Conservation (phyloP, 23 tunicate genomes). For the Botrylloides violaceus region DNA sequence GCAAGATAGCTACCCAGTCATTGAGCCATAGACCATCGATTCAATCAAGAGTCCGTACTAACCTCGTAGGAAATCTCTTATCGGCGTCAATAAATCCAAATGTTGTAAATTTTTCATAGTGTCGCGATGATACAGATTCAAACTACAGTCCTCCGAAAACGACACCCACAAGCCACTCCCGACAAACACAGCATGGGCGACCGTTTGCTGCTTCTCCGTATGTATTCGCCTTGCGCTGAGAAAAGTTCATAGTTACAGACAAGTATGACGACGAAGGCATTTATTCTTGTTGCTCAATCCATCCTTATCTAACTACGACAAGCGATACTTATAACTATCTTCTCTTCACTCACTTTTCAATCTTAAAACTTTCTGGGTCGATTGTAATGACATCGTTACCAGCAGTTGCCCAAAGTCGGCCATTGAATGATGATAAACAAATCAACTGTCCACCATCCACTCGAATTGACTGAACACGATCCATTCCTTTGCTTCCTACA, state of each 20-base stretch:
- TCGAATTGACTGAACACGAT: slow-evolving; percentile 48
- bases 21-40: no score
- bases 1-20: no score
- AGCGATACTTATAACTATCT: not conserved
- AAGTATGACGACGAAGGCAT: no score
- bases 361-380: slow-evolving; percentile 38
- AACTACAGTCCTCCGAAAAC: slow-evolving; percentile 48
- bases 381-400: slow-evolving; percentile 72
- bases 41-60: no score
- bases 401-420: slow-evolving; percentile 64
- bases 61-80: slow-evolving; percentile 79
- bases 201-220: slow-evolving; percentile 1
- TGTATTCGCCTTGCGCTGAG: not conserved
- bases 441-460: slow-evolving; percentile 64
- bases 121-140: slow-evolving; percentile 69
- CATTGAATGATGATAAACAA: slow-evolving; percentile 44
- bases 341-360: slow-evolving; percentile 38
- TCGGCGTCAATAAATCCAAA: slow-evolving; percentile 48
- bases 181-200: slow-evolving; percentile 41
- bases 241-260: not conserved
- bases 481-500: slow-evolving; percentile 31
- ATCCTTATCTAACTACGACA: not conserved
- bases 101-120: slow-evolving; percentile 60
- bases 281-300: no score
- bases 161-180: slow-evolving; percentile 91